phyloP scores from a whole-genome alignment of 2,113 vertebrate genomes.

The Oryzias javanicus region DNA sequence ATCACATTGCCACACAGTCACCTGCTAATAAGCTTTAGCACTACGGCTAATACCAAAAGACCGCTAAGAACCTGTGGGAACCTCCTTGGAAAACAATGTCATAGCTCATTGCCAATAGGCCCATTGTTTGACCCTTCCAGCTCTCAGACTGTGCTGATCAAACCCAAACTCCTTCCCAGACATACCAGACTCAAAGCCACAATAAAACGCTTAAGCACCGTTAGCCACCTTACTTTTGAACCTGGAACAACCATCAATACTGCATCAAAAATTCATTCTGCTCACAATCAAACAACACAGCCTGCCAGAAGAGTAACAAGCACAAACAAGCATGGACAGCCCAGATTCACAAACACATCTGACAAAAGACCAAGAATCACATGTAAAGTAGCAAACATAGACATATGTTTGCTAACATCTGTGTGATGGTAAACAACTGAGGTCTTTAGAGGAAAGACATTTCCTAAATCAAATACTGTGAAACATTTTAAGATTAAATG shows the following conservation, averaged over 20 bases:
- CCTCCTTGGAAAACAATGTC: conserved; percentile 44
- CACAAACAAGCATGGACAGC: too few relatives aligned
- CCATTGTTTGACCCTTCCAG: conserved; percentile 42
- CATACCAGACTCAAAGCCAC: conserved; percentile 31
- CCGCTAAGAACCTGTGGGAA: conserved; percentile 74
- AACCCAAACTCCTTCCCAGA: conserved; percentile 39
- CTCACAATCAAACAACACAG: neutral
- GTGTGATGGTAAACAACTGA: too few relatives aligned
- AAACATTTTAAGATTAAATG: too few relatives aligned
- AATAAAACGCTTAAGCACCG: conserved; percentile 39
- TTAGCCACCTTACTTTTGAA: conserved; percentile 26
- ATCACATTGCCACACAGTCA: conserved; percentile 59
- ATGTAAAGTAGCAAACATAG: too few relatives aligned
- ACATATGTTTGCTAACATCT: too few relatives aligned
- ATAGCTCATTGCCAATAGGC: conserved; percentile 47
- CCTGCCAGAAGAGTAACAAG: too few relatives aligned
- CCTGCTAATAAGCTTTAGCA: conserved; percentile 74
- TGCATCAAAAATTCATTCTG: neutral
- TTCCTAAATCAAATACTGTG: too few relatives aligned
- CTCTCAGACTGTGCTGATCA: conserved; percentile 35
- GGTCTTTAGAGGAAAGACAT: too few relatives aligned
- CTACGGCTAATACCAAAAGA: conserved; percentile 68
- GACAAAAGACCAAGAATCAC: too few relatives aligned
- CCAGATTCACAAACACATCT: too few relatives aligned
- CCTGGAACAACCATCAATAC: conserved; percentile 35